A percentile compares a stretch with the other conserved stretches of the same genome.
Evolutionary conservation across 2,888 invertebrate species (phyloP).

Genomic region (Cryptus viduatorius): DNA sequence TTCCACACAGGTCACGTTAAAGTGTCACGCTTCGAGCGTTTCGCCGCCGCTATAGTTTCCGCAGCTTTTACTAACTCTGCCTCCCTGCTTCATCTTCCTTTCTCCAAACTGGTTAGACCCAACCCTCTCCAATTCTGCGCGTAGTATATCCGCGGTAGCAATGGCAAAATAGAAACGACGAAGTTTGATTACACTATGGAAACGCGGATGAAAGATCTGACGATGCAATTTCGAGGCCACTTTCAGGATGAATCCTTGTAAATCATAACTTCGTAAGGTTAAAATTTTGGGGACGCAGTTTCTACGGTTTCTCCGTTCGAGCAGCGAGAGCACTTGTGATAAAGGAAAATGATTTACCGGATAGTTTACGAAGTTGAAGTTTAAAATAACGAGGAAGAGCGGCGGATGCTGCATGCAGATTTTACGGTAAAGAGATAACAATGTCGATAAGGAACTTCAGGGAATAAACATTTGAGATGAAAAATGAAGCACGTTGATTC

Average conservation of each 20-base stretch:
- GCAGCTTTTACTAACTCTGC: constrained; percentile 33
- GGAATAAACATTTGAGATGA: too few relatives aligned
- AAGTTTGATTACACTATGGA: constrained; percentile 29
- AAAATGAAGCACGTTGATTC: too few relatives aligned
- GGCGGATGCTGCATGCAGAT: too few relatives aligned
- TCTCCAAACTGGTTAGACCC: constrained; percentile 6
- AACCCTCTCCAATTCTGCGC: too few relatives aligned
- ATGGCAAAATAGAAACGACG: constrained; percentile 22
- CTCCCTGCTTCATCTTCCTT: constrained; percentile 15
- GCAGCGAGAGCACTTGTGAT: constrained; percentile 7
- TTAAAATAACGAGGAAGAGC: neutral
- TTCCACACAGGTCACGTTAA: constrained; percentile 31
- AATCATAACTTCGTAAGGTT: constrained; percentile 8
- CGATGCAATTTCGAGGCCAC: constrained; percentile 44
- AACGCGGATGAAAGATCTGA: constrained; percentile 1
- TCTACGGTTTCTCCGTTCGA: neutral
- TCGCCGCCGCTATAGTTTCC: constrained; percentile 6
- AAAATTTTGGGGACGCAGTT: constrained; percentile 35
- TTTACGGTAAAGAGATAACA: neutral
- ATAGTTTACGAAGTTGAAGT: neutral
- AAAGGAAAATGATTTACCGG: neutral
- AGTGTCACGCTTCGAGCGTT: constrained; percentile 48
- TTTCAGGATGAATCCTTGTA: constrained; percentile 29
- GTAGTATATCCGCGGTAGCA: neutral
- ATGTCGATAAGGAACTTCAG: neutral